Evolutionary conservation across 1,140 invertebrate species (phyloP), one percentile per base, ranked within the genome.

Genomic region (Spodoptera frugiperda): DNA sequence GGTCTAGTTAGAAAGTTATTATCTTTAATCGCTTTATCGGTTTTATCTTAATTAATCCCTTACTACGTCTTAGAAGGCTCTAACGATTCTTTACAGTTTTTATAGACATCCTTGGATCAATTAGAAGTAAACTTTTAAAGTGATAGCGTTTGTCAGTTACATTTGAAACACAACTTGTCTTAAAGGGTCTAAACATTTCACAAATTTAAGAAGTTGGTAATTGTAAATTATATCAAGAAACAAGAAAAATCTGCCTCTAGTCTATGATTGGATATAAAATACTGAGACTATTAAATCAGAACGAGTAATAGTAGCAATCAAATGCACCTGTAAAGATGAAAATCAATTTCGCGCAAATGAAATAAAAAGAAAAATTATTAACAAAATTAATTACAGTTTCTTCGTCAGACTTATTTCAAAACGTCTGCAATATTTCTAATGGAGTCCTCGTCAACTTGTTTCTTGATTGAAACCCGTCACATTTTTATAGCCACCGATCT

Each of bases 1-100:
- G 8, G 11, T 14, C 33, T 33, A 71, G 49, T 71, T 53, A 30
- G 12, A 11, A 10, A 30, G 14, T 46, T 17, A 17, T 46, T 17
- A 51, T 68, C 65, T 17, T 33, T 55, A 71, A 71, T 61, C 49
- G 54, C n/a, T 67, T 79, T 55, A 79, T 71, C 44, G 44, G 57
- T 55, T 76, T 76, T 76, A 81, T 78, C 80, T 78, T 73, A 81
- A 78, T 81, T 76, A 78, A 81, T 75, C 63, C 61, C 55, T 63
- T 71, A 61, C 59, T 30, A 33, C 48, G 51, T 59, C 63, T 48
- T 77, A 53, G 54, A 39, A 39, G 33, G 33, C 33, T 39, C 33
- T 39, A 57, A 19, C 25, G 15, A 55, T 49, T 44, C 33, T 78
- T 68, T 72, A 54, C 57, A 72, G 15, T 39, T 49, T 73, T 65